Conservation (phyloP, 2,113 vertebrate species). For the Entosphenus tridentatus region DNA sequence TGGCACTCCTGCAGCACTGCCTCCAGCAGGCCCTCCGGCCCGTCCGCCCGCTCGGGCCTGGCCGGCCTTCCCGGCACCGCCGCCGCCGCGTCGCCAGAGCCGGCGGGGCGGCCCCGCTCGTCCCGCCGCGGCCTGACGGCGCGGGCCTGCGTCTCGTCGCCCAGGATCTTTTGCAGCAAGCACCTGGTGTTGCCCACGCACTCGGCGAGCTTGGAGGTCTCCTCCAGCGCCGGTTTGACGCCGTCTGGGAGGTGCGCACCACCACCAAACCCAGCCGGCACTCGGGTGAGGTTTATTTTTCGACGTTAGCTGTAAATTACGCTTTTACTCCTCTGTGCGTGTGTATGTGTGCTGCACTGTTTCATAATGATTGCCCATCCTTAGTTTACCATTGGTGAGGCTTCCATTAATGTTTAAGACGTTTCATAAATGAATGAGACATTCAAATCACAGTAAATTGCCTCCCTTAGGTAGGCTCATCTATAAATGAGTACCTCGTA, state of each 20-base stretch:
- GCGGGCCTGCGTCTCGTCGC: slow-evolving; percentile 86
- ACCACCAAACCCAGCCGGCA: background rate
- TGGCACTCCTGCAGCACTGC: slow-evolving; percentile 92
- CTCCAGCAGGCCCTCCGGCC: slow-evolving; percentile 70
- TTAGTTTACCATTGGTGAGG: no score
- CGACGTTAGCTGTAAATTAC: no score
- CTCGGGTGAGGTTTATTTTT: no score
- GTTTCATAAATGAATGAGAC: no score
- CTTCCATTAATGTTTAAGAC: no score
- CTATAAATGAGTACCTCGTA: no score
- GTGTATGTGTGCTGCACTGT: no score
- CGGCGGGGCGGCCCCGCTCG: slow-evolving; percentile 81
- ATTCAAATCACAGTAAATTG: no score
- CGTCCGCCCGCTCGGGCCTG: slow-evolving; percentile 78
- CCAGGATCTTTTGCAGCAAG: slow-evolving; percentile 81
- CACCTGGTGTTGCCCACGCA: slow-evolving; percentile 93
- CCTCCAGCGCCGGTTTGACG: slow-evolving; percentile 78
- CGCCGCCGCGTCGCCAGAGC: slow-evolving; percentile 12
- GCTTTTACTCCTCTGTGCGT: no score
- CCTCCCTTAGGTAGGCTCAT: no score
- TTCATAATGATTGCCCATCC: no score
- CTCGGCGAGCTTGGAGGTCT: slow-evolving; percentile 88
- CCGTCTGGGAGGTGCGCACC: slow-evolving; percentile 26
- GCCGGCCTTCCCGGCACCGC: slow-evolving; percentile 34
- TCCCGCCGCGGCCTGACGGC: slow-evolving; percentile 88